Base-by-base conservation (phyloP, 1,140 invertebrate genomes). In the Nymphalis io region DNA sequence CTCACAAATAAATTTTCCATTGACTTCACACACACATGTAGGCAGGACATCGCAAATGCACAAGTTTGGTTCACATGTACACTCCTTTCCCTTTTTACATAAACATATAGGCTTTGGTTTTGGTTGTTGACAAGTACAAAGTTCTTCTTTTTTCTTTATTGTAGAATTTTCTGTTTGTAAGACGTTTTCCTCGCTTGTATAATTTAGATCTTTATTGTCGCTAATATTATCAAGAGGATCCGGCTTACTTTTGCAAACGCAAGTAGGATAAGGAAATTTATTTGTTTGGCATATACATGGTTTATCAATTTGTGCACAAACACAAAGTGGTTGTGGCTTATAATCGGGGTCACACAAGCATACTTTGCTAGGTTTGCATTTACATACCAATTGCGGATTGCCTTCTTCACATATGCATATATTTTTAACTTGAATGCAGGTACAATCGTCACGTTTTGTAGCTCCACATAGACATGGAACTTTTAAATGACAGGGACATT, bases 381-480 rank as follows among this genome's bases (percentile, higher is more conserved):
- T 80, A 67, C 88, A 89, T 39, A 64, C 58, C 11, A 76, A 15
- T 46, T 75, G 70, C 4, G 82, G 83, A 27, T 77, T 64, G 39
- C 59, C 72, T 48, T 82, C 75, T 51, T 82, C 48, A 72, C 89
- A 90, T 55, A 85, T 68, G 68, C 89, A 91, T 63, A 90, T 83
- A 42, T 82, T 77, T 72, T 85, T 65, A 39, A 72, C 51, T 62
- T 82, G 53, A 15, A 44, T 58, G 69, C 89, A 91, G 18, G 48
- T 77, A 66, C 88, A 90, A 63, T 85, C 80, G 6, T 65, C 61
- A 61, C 51, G 53, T 18, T 67, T 72, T 80, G 84, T 83, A 12
- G 79, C 79, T 38, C 83, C 87, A 75, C 88, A 91, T 51, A 64
- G 65, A 67, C 89, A 90, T 16, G 86, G 82, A 42, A 87, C 42